Percentiles rank a stretch among this genome's conserved stretches.
Evolutionary conservation across 2,888 invertebrate genomes (phyloP).

Genomic region (Drosophila helvetica): DNA sequence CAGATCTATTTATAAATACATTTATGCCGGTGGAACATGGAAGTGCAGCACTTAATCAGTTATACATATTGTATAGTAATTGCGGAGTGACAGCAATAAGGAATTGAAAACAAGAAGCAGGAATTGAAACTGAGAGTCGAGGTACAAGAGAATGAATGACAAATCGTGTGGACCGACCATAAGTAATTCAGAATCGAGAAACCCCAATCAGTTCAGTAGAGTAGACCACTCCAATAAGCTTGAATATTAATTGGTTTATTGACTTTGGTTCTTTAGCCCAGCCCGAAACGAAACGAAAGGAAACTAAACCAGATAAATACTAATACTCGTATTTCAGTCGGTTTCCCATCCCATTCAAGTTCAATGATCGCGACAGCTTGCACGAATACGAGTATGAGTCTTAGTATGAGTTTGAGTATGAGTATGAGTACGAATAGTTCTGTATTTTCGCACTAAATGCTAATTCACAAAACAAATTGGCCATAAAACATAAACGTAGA

Average conservation of each 20-base stretch:
- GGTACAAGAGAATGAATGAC: neutral
- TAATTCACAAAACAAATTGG: conserved; percentile 56
- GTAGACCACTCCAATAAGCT: conserved; percentile 35
- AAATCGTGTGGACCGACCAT: conserved; percentile 9
- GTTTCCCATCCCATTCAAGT: conserved; percentile 46
- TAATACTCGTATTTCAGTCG: neutral
- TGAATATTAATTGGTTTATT: conserved; percentile 33
- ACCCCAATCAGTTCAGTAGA: conserved; percentile 43
- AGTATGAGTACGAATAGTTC: neutral
- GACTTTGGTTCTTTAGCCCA: conserved; percentile 40
- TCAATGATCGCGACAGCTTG: conserved; percentile 64
- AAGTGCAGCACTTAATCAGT: conserved; percentile 40
- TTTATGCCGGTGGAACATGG: conserved; percentile 66
- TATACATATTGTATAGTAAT: neutral
- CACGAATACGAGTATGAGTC: neutral
- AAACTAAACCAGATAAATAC: conserved; percentile 51
- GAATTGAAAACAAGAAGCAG: conserved; percentile 26
- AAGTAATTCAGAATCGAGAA: conserved; percentile 14
- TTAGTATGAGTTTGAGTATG: too few relatives aligned
- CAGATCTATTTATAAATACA: neutral
- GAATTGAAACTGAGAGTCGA: conserved; percentile 46
- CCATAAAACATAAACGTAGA: conserved; percentile 43
- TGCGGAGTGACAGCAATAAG: conserved; percentile 6
- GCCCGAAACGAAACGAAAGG: too few relatives aligned
- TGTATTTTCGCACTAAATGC: conserved; percentile 55